Base-by-base conservation (phyloP, 2,888 invertebrate genomes). In the Tromatobia lineatoria region DNA sequence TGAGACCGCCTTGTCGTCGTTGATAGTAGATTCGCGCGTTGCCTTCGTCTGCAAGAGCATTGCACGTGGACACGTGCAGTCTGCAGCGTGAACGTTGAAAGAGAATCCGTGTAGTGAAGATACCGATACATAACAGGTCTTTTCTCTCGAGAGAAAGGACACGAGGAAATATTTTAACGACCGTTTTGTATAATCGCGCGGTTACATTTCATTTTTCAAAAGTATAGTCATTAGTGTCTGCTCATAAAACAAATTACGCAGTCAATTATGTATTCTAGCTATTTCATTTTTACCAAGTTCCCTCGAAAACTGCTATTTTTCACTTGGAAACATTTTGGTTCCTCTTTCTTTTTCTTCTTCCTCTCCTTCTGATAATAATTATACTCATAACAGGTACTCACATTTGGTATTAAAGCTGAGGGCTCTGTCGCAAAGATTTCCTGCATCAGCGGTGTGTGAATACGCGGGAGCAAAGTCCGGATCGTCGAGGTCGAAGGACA, bases 401-500 rank as follows among this genome's bases (percentile, higher is more conserved):
- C 84, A 23, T 15, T 64, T 67, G 59, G 57, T 66, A 75, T 38
- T 71, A 13, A 75, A 71, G 59, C 81, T 79, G 59, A 71, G 71
- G 54, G 76, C 61, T 50, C 80, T 67, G 23, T 34, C 57, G 47
- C 69, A 70, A 73, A 66, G 45, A 50, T 74, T 73, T 34, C 38
- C 73, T 52, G 45, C 42, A 23, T 59, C 29, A 47, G 74, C 57
- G 15, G 85, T 80, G n/a, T 78, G 82, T 82, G 86, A 82, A 85
- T 70, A 77, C 61, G 86, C 70, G 61, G 92, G 91, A 20, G 92
- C 90, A 87, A 93, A 93, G 86, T 93, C 93, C 71, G 93, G 93
- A 88, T 93, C 93, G 76, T 93, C 93, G 78, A 90, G 87, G 85
- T 93, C 93, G 87, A 93, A 93, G 78, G 89, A 91, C 78, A 93